Percentiles rank a stretch among this genome's conserved stretches.
Evolutionary conservation across 1,140 invertebrate genomes (phyloP).

Genomic region (Zaprionus lachaisei): DNA sequence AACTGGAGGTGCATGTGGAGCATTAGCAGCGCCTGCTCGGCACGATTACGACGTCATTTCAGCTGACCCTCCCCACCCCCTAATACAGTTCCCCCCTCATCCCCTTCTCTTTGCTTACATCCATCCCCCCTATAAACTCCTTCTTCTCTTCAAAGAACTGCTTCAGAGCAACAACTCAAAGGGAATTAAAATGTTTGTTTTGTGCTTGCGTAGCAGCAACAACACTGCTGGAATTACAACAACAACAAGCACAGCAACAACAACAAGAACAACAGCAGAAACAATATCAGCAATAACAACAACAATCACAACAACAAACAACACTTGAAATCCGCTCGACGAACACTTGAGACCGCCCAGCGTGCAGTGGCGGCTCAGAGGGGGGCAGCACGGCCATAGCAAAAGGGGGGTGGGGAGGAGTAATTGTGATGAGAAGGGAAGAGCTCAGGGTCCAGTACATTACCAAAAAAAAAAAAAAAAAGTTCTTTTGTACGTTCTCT

Average conservation of each 20-base stretch:
- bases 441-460: background rate
- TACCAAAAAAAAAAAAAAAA: background rate
- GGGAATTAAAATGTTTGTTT: constrained; percentile 79
- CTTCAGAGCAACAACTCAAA: constrained; percentile 67
- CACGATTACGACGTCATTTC: constrained; percentile 79
- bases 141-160: constrained; percentile 4
- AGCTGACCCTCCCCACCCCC: constrained; percentile 9
- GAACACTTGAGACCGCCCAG: constrained; percentile 47
- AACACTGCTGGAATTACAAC: constrained; percentile 29
- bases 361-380: background rate
- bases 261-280: background rate
- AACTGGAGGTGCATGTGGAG: constrained; percentile 20
- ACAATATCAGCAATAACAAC: constrained; percentile 13
- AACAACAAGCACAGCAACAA: constrained; percentile 1
- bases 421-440: background rate
- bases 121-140: too few species aligned
- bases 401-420: background rate
- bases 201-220: constrained; percentile 37
- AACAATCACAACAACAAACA: constrained; percentile 28
- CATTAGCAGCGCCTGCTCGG: constrained; percentile 56
- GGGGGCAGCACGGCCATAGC: background rate
- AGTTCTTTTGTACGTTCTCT: constrained; percentile 34
- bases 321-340: constrained; percentile 12
- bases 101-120: background rate
- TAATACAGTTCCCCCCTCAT: background rate